These are phyloP conservation scores for Semotilus atromaculatus DNA, from an alignment of 2,797 vertebrate species.

Conservation along the genomic window DNA sequence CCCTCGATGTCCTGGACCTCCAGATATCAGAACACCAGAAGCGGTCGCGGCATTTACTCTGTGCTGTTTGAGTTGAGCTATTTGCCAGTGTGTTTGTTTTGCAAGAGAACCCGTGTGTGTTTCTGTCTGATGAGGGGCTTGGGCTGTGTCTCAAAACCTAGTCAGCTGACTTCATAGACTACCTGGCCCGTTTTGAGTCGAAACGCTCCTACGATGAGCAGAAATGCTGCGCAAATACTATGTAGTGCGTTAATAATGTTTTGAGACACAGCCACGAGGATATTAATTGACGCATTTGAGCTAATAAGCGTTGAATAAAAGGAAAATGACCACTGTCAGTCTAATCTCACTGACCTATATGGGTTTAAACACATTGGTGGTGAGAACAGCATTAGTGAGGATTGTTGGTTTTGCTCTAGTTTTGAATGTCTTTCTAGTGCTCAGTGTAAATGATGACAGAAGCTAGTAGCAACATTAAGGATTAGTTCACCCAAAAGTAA, in stretches of 20 bases:
- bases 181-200: neutral
- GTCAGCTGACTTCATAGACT: neutral
- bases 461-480: neutral
- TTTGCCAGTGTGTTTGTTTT: slow-evolving; percentile 2
- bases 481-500: too few relatives aligned
- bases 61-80: neutral
- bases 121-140: slow-evolving; percentile 17
- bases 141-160: slow-evolving; percentile 18
- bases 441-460: neutral
- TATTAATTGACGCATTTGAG: neutral
- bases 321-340: neutral
- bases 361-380: neutral
- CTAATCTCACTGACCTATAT: neutral
- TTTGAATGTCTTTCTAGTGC: neutral
- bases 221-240: neutral
- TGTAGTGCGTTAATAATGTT: neutral
- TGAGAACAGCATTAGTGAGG: neutral
- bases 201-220: neutral
- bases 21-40: neutral
- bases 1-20: neutral
- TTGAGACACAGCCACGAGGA: neutral
- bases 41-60: neutral
- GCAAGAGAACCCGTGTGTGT: neutral
- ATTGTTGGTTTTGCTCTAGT: neutral
- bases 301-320: neutral